phyloP scores from a whole-genome alignment of 2,113 vertebrate genomes.

The Burhinus bistriatus region DNA sequence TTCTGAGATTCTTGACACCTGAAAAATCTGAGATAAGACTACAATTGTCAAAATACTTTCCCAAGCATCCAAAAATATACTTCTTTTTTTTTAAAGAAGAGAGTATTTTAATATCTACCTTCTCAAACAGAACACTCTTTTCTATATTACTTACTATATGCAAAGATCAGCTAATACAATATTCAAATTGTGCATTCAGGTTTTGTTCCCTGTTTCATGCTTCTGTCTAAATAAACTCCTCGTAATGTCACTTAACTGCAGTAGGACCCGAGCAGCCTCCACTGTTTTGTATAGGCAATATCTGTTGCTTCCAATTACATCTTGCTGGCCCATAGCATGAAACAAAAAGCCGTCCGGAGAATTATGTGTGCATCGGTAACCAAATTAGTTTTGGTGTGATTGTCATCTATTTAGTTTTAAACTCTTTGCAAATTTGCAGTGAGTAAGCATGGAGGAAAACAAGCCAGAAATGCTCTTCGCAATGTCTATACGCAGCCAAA shows the following conservation, averaged over 20 bases:
- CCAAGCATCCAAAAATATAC: constrained; percentile 59
- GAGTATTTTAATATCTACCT: neutral
- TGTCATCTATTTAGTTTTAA: constrained; percentile 62
- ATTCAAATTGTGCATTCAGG: neutral
- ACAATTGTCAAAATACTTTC: constrained; percentile 34
- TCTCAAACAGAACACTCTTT: neutral
- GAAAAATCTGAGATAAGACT: neutral
- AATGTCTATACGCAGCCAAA: constrained; percentile 21
- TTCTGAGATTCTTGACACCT: neutral
- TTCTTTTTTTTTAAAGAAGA: constrained; percentile 8
- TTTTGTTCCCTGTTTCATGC: neutral
- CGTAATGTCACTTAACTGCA: neutral
- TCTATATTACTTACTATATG: neutral
- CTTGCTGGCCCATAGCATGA: neutral
- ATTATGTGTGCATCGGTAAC: neutral
- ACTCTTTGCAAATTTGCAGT: constrained; percentile 7
- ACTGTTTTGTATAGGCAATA: neutral
- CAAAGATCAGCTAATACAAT: neutral
- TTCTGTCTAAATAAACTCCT: neutral
- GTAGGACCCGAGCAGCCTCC: neutral
- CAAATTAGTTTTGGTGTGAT: constrained; percentile 51
- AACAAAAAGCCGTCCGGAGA: neutral
- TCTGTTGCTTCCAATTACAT: neutral
- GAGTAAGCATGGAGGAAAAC: constrained; percentile 13
- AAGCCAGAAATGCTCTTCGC: neutral